Base-by-base conservation (phyloP, 2,113 vertebrate species). In the Hyla sarda region DNA sequence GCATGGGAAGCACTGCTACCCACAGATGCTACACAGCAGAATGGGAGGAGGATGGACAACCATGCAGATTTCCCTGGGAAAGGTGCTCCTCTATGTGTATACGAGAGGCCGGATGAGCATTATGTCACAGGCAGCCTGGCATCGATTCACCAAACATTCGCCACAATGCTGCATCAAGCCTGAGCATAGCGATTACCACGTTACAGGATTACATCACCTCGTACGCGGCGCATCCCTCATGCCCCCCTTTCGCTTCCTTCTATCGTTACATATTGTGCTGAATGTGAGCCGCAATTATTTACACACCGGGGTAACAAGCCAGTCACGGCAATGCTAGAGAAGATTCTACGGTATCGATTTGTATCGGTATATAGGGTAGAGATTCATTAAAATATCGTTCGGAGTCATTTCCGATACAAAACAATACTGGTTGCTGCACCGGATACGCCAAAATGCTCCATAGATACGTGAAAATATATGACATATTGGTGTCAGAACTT, bases 31-130 rank as follows among this genome's bases (percentile, higher is more conserved):
- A 50, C 65, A 58, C 67, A 74, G 77, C 85, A 74, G 85, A 74
- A 82, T 86, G 85, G 85, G 77, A 86, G 77, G 85, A 76, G 84
- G 85, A 47, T 10, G 85, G 78, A 81, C 85, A n/a, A 86, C 65
- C 85, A 82, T 86, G 62, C 25, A 37, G 23, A 28, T 80, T 74
- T 72, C 77, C 84, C 85, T 86, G 78, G 85, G 85, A 86, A 82
- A 74, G 54, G 56, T 60, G 85, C 37, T 25, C 37, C n/a, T 50
- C n/a, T 48, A 23, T 47, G 47, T 54, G 73, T 50, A 13, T 41
- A 19, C 2, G 34, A 19, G 73, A 65, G 62, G 45, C 50, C 5
- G 37, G 69, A 45, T 9, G 10, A 67, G 48, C 37, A 75, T 75
- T 74, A 83, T 84, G 82, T 72, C 82, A 73, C 54, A 52, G 80